Percentiles rank a stretch among this genome's conserved stretches.
phyloP scores from a whole-genome alignment of 1,140 invertebrate species.

The Dinoponera quadriceps region DNA sequence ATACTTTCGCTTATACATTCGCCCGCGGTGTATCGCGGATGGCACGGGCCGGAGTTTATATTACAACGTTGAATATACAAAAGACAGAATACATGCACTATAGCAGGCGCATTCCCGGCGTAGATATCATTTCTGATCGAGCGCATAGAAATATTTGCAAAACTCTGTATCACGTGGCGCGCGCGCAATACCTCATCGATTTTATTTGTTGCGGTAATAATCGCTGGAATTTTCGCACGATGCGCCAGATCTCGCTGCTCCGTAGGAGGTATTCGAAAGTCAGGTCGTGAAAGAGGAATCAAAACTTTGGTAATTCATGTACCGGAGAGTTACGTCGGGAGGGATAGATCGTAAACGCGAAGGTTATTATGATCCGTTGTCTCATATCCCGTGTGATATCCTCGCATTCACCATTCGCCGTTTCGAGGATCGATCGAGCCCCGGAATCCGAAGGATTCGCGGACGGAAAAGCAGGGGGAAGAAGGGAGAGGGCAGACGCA shows the following conservation, averaged over 20 bases:
- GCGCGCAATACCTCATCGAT: not conserved
- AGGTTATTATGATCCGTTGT: slow-evolving; percentile 43
- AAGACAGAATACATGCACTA: not conserved
- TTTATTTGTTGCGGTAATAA: slow-evolving; percentile 5
- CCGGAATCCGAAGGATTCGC: slow-evolving; percentile 9
- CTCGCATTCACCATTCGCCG: slow-evolving; percentile 5
- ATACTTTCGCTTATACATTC: slow-evolving; percentile 34
- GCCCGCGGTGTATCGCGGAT: slow-evolving; percentile 1
- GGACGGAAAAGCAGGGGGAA: not conserved
- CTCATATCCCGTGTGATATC: slow-evolving; percentile 23
- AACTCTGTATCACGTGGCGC: not conserved
- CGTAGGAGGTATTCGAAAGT: not conserved
- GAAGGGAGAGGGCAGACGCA: no score
- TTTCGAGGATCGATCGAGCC: slow-evolving; percentile 16
- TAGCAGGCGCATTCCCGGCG: not conserved
- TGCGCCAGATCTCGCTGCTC: slow-evolving; percentile 17
- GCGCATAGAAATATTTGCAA: not conserved
- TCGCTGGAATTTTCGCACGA: not conserved
- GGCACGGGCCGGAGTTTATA: not conserved
- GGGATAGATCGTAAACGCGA: slow-evolving; percentile 41
- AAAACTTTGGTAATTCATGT: slow-evolving; percentile 43
- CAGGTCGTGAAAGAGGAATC: slow-evolving; percentile 34
- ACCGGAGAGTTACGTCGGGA: slow-evolving; percentile 26
- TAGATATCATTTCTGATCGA: not conserved
- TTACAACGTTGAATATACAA: slow-evolving; percentile 1